A percentile compares a stretch with the other conserved stretches of the same genome.
Evolutionary conservation across 2,888 invertebrate species (phyloP).

Genomic region (Agriotes lineatus): DNA sequence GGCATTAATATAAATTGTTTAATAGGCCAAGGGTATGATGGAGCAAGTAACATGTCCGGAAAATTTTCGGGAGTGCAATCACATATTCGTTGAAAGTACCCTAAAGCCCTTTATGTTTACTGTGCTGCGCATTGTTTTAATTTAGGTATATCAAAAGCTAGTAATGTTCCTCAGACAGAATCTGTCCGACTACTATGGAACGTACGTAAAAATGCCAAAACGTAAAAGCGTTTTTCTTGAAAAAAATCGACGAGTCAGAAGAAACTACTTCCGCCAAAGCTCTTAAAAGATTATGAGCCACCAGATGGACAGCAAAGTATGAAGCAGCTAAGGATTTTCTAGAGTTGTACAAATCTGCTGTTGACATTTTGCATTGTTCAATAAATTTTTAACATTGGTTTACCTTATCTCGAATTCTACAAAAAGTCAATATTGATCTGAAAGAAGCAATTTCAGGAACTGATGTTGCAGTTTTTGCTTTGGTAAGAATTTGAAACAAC

Average conservation of each 20-base stretch:
- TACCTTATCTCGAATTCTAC: constrained; percentile 10
- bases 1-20: background rate
- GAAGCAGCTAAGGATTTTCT: constrained; percentile 4
- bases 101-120: constrained; percentile 6
- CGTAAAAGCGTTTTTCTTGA: background rate
- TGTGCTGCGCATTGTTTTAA: too few species aligned
- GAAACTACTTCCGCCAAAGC: constrained; percentile 6
- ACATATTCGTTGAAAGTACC: constrained; percentile 8
- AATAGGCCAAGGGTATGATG: constrained; percentile 11
- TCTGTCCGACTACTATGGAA: background rate
- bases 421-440: constrained; percentile 6
- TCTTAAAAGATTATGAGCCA: background rate
- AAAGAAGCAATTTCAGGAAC: too few species aligned
- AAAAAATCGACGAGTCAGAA: constrained; percentile 5
- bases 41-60: constrained; percentile 12
- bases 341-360: constrained; percentile 3
- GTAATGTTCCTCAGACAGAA: background rate
- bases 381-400: background rate
- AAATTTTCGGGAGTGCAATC: constrained; percentile 7
- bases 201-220: background rate
- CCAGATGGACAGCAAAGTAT: too few species aligned
- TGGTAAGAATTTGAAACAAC: constrained; percentile 5
- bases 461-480: constrained; percentile 10
- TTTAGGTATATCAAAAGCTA: too few species aligned
- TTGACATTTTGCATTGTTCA: constrained; percentile 2